Conservation (phyloP, 2,888 invertebrate species). For the Hyposoter didymator region DNA sequence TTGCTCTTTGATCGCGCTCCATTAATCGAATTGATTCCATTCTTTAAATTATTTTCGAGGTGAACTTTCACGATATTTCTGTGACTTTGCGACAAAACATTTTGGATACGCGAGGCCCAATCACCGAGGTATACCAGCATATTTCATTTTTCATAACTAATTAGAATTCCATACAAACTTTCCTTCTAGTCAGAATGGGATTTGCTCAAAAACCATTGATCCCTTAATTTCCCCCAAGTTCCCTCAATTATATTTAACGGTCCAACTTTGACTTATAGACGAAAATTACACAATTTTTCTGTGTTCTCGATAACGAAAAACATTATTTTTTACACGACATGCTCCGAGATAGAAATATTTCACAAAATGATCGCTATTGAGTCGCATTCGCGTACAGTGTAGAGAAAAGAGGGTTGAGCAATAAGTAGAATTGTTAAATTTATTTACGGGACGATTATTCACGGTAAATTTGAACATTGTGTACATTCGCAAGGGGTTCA, state of each 20-base stretch:
- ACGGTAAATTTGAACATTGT: conserved; percentile 36
- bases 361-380: neutral
- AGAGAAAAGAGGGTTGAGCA: neutral
- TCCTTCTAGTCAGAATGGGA: neutral
- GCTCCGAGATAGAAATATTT: neutral
- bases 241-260: neutral
- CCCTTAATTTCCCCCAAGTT: neutral
- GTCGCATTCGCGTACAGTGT: neutral
- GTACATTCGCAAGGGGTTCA: conserved; percentile 13
- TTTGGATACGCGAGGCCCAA: conserved; percentile 61
- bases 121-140: conserved; percentile 32
- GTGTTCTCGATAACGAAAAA: too few species aligned
- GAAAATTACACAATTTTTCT: too few species aligned
- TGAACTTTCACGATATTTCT: conserved; percentile 34
- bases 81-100: conserved; percentile 50
- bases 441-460: neutral
- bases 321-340: too few species aligned
- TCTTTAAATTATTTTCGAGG: conserved; percentile 25
- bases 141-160: neutral
- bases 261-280: neutral
- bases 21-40: neutral
- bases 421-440: neutral
- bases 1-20: neutral
- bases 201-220: neutral
- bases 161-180: neutral